Evolutionary conservation across 2,797 vertebrate species (phyloP).

Genomic region (Premnoplex brunnescens): DNA sequence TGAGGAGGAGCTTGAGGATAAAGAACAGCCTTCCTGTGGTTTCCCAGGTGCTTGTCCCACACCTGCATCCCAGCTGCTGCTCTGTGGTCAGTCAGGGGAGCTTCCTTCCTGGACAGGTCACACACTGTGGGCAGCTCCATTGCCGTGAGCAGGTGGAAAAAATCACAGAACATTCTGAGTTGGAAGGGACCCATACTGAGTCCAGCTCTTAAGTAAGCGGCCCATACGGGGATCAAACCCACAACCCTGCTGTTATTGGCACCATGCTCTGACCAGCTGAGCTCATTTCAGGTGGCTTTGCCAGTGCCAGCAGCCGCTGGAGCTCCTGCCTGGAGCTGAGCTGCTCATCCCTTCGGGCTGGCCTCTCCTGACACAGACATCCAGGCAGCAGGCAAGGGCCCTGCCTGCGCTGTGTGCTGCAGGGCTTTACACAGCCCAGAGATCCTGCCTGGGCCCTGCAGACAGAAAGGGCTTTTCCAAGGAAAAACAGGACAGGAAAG

Average conservation of each 20-base stretch:
- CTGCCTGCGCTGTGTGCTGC: background rate
- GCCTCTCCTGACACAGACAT: background rate
- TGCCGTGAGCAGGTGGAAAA: background rate
- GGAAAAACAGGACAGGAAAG: slow-evolving; percentile 72
- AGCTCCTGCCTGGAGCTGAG: background rate
- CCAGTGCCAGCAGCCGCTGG: background rate
- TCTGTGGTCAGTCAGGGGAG: background rate
- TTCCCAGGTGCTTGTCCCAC: background rate
- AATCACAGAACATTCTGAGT: background rate
- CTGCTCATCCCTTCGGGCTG: fast-evolving
- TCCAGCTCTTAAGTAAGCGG: background rate
- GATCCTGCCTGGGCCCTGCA: background rate
- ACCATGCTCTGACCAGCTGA: background rate
- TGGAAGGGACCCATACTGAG: background rate
- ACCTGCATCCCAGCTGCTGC: background rate
- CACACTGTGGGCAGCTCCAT: background rate
- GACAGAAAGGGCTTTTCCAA: slow-evolving; percentile 45
- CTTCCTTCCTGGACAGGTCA: background rate
- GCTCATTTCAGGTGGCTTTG: background rate
- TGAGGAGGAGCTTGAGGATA: background rate
- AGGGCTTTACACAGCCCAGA: slow-evolving; percentile 27
- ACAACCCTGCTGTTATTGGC: background rate
- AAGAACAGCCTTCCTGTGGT: background rate
- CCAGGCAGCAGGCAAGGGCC: background rate
- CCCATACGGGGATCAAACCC: background rate